Evolutionary conservation across 1,140 invertebrate species (phyloP).

Genomic region (Theocolax elegans): DNA sequence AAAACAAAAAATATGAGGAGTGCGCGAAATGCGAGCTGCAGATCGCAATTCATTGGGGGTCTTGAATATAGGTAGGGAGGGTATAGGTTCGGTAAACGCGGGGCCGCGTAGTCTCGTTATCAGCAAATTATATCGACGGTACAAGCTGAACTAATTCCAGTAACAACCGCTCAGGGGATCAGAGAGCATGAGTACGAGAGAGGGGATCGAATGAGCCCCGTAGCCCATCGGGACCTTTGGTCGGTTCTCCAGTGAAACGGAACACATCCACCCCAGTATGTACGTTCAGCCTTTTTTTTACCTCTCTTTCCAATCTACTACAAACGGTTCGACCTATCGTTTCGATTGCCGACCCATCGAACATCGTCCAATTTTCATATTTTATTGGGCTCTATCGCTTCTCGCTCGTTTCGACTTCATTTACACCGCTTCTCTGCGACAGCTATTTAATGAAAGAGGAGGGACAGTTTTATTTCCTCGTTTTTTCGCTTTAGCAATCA

Average conservation of each 20-base stretch:
- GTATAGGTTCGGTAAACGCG: conserved; percentile 1
- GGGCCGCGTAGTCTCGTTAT: conserved; percentile 48
- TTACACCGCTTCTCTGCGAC: background rate
- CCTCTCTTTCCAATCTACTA: conserved; percentile 42
- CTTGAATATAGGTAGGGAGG: conserved; percentile 17
- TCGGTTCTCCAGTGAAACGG: conserved; percentile 1
- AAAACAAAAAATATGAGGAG: conserved; percentile 1
- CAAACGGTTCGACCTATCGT: conserved; percentile 49
- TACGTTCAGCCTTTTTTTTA: background rate
- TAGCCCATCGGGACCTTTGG: conserved; percentile 55
- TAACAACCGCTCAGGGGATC: conserved; percentile 63
- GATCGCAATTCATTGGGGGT: background rate
- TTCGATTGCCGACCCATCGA: conserved; percentile 44
- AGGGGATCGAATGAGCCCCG: conserved; percentile 8
- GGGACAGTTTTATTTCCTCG: too few relatives aligned
- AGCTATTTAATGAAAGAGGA: background rate
- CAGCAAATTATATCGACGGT: conserved; percentile 64
- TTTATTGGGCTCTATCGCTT: conserved; percentile 59
- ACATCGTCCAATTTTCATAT: conserved; percentile 66
- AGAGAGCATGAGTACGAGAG: conserved; percentile 54
- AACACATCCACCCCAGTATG: background rate
- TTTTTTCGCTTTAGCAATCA: too few relatives aligned
- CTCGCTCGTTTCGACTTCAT: background rate
- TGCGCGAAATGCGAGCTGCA: background rate
- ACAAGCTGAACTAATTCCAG: conserved; percentile 66